phyloP scores from a whole-genome alignment of 2,113 vertebrate genomes.

The Ochotona princeps region DNA sequence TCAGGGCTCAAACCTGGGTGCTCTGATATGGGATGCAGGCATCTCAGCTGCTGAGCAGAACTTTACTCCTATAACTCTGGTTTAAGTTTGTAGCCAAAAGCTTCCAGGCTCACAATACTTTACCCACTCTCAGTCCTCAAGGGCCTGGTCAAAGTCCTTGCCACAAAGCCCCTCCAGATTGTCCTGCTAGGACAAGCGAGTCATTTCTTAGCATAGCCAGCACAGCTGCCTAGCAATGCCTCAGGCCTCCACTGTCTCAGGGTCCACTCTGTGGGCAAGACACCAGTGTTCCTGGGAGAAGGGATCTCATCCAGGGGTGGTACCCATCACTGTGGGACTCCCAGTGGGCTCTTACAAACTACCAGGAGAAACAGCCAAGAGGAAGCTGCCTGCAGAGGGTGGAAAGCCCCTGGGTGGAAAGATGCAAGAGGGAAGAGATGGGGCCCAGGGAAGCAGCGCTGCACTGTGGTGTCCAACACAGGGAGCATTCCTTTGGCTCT shows the following conservation, averaged over 20 bases:
- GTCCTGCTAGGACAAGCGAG: background rate
- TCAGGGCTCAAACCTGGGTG: too few species aligned
- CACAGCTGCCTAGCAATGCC: background rate
- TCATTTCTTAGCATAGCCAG: background rate
- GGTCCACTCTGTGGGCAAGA: background rate
- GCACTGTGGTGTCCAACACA: background rate
- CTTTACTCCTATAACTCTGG: background rate
- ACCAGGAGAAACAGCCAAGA: background rate
- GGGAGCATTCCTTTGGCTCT: too few species aligned
- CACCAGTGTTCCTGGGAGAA: background rate
- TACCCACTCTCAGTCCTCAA: background rate
- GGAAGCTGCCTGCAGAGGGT: background rate
- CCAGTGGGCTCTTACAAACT: conserved; percentile 9
- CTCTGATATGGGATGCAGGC: too few species aligned
- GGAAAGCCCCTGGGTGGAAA: background rate
- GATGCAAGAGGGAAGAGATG: background rate
- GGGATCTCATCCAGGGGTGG: background rate
- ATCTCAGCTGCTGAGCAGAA: too few species aligned
- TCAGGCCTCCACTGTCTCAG: background rate
- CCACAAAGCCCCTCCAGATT: background rate
- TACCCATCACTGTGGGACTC: background rate
- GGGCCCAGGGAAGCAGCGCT: background rate
- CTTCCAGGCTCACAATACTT: background rate
- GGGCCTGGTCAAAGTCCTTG: background rate
- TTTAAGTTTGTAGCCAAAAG: background rate